A percentile compares a stretch with the other conserved stretches of the same genome.
Evolutionary conservation across 92 coral and sea anemone genomes (phyloP).

Genomic region (Galaxea fascicularis): DNA sequence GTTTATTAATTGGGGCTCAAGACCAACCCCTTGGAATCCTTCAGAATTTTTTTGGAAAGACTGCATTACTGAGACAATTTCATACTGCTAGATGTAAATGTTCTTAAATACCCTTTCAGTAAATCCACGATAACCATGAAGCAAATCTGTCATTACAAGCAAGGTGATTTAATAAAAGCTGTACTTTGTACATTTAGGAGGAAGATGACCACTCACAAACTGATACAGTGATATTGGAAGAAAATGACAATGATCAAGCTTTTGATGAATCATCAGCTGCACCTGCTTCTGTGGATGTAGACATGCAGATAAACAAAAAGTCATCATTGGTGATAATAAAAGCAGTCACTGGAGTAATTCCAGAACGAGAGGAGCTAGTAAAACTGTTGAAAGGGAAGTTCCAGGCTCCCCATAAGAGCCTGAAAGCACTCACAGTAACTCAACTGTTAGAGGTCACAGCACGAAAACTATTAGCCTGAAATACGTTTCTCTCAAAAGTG

Average conservation of each 20-base stretch:
- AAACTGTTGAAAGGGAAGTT: slow-evolving; percentile 2
- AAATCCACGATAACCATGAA: no score
- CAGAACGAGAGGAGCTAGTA: not conserved
- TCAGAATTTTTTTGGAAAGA: not conserved
- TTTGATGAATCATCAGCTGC: slow-evolving; percentile 10
- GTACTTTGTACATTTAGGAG: slow-evolving; percentile 8
- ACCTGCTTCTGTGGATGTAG: slow-evolving; percentile 2
- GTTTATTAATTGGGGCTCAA: not conserved
- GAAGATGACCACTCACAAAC: slow-evolving; percentile 2
- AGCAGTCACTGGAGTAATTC: slow-evolving; percentile 4
- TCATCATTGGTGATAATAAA: slow-evolving; percentile 11
- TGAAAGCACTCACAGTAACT: no score
- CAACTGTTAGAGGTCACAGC: no score
- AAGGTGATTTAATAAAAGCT: not conserved
- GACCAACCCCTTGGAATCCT: no score
- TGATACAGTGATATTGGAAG: slow-evolving; percentile 16
- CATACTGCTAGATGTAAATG: no score
- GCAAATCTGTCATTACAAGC: slow-evolving; percentile 7
- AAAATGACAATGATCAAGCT: slow-evolving; percentile 3
- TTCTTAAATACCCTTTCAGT: no score
- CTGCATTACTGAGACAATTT: no score
- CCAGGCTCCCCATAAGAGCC: no score
- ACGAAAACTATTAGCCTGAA: no score
- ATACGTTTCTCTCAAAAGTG: no score
- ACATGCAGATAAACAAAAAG: slow-evolving; percentile 15